These are phyloP conservation scores for Chloropsis cyanopogon DNA, from an alignment of 2,113 vertebrate genomes.

Conservation along the genomic window DNA sequence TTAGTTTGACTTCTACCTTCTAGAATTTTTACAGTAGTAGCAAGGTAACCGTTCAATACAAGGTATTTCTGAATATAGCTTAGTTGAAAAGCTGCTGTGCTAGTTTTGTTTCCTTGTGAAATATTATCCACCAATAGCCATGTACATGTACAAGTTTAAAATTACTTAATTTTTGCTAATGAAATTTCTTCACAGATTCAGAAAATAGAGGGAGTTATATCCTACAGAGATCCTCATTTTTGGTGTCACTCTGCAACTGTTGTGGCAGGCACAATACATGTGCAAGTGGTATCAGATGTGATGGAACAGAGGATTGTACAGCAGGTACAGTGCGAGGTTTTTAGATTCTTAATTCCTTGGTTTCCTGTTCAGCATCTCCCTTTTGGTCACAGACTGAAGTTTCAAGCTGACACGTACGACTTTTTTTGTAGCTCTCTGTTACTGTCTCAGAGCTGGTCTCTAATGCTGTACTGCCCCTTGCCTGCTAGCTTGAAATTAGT, in stretches of 20 bases:
- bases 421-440: not conserved
- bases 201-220: slow-evolving; percentile 94
- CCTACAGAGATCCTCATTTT: slow-evolving; percentile 94
- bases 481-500: not conserved
- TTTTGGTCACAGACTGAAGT: not conserved
- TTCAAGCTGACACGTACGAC: not conserved
- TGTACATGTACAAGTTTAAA: not conserved
- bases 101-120: not conserved
- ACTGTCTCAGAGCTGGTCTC: not conserved
- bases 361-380: not conserved
- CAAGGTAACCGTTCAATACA: not conserved
- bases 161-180: not conserved
- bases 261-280: slow-evolving; percentile 93
- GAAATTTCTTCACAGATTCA: slow-evolving; percentile 81
- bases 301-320: slow-evolving; percentile 94
- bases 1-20: not conserved
- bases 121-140: not conserved
- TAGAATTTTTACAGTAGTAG: not conserved
- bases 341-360: not conserved
- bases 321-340: slow-evolving; percentile 77
- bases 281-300: slow-evolving; percentile 91
- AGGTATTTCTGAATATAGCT: not conserved
- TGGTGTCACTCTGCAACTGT: slow-evolving; percentile 95
- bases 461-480: not conserved
- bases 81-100: not conserved